Base-by-base conservation (phyloP, 2,797 vertebrate genomes). In the Merluccius polli region DNA sequence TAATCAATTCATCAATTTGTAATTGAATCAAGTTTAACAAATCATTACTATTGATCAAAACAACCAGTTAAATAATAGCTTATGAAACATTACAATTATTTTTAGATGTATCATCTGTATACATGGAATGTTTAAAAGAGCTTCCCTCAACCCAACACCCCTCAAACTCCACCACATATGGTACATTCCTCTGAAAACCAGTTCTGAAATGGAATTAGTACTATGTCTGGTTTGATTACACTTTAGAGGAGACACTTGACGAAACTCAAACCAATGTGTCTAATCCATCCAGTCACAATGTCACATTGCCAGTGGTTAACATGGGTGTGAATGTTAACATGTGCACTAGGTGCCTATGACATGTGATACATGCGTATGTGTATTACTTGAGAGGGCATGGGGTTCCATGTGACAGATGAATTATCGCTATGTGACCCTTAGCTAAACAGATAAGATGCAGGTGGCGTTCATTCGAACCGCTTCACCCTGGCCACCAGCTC, bases 401-500 rank as follows among this genome's bases (percentile, higher is more conserved):
- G 41, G 41, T 1, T 38, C 36, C 11, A 12, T 16, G 41, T 48
- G 41, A 48, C 41, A 16, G 41, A 48, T 48, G 41, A 1, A 18
- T 18, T 6, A 5, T 48, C 41, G 1, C 33, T 35, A 8, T 35
- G 38, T 48, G 41, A 48, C 41, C 41, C 41, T 18, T 15, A 0
- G 13, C 16, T 1, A 16, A 48, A 48, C 13, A 1, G 41, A 2
- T 2, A 48, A 16, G 13, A 18, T 18, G 16, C 41, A 48, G 41
- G 41, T 48, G 13, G 13, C 41, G 1, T 48, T 48, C 41, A 2
- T 48, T 2, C 41, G 1, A 16, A 18, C 24, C n/a, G n/a, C 21
- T 24, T 59, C 84, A 86, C 80, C 82, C 83, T 82, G 78, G 78
- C 88, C 87, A 89, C 92, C 89, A 91, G 85, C 79, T 83, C 80